Percentiles rank a stretch among this genome's conserved stretches.
Evolutionary conservation across 2,888 invertebrate species (phyloP).

Genomic region (Sinhomidia bicolor): DNA sequence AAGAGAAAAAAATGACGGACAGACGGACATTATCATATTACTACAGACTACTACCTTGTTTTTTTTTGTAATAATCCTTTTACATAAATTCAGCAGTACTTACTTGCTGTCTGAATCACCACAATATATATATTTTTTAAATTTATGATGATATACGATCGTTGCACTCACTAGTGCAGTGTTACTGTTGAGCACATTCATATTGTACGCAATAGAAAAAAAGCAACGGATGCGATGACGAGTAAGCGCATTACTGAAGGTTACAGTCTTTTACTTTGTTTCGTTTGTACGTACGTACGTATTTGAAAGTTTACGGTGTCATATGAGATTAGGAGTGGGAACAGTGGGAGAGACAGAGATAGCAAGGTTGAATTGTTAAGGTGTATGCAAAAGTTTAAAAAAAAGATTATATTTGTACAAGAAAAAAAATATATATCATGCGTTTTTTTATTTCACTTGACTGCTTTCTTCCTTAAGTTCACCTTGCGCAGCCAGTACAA

Average conservation of each 20-base stretch:
- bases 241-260: no score
- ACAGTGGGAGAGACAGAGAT: constrained; percentile 27
- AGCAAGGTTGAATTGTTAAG: constrained; percentile 3
- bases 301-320: constrained; percentile 69
- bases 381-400: not conserved
- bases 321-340: constrained; percentile 62
- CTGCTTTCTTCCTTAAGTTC: constrained; percentile 36
- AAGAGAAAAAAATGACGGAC: no score
- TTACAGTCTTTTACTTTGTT: not conserved
- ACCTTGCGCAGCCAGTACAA: not conserved
- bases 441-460: constrained; percentile 44
- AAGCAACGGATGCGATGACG: not conserved
- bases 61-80: not conserved
- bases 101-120: no score
- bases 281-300: no score
- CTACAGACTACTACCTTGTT: no score
- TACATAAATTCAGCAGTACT: no score
- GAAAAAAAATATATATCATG: not conserved
- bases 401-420: constrained; percentile 1
- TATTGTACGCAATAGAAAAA: not conserved
- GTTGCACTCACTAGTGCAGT: no score
- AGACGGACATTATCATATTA: constrained; percentile 24
- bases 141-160: not conserved
- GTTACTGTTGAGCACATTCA: not conserved
- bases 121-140: no score